A percentile compares a stretch with the other conserved stretches of the same genome.
Evolutionary conservation across 2,888 invertebrate species (phyloP).

Genomic region (Apodemia mormo): DNA sequence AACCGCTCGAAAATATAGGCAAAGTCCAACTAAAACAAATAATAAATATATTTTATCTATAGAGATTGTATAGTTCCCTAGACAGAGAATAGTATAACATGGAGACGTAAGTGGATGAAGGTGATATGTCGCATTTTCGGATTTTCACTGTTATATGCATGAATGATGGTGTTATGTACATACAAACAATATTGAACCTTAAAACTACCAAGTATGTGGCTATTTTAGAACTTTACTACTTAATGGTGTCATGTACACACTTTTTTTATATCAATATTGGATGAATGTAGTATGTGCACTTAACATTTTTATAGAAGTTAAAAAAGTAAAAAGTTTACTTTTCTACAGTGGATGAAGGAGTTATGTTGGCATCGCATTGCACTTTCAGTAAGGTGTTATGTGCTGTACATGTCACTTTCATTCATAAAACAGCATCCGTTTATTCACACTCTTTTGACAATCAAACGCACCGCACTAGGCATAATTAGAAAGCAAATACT

Average conservation of each 20-base stretch:
- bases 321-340: constrained; percentile 11
- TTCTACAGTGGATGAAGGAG: neutral
- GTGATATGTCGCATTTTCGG: too few species aligned
- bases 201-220: too few species aligned
- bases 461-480: neutral
- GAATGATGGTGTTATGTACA: too few species aligned
- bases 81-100: too few species aligned
- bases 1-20: constrained; percentile 89
- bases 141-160: too few species aligned
- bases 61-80: too few species aligned
- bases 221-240: too few species aligned
- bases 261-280: too few species aligned
- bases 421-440: neutral
- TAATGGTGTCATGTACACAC: too few species aligned
- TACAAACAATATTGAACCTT: too few species aligned
- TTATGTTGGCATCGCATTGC: neutral
- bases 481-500: too few species aligned
- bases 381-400: neutral
- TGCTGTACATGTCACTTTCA: constrained; percentile 3
- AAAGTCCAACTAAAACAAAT: constrained; percentile 85
- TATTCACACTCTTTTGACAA: neutral
- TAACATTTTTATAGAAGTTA: neutral
- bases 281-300: neutral
- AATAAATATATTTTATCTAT: neutral
- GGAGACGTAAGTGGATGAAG: too few species aligned